Evolutionary conservation across 2,113 vertebrate species (phyloP), one percentile per base, ranked within the genome.

Genomic region (Dipodomys stephensi): DNA sequence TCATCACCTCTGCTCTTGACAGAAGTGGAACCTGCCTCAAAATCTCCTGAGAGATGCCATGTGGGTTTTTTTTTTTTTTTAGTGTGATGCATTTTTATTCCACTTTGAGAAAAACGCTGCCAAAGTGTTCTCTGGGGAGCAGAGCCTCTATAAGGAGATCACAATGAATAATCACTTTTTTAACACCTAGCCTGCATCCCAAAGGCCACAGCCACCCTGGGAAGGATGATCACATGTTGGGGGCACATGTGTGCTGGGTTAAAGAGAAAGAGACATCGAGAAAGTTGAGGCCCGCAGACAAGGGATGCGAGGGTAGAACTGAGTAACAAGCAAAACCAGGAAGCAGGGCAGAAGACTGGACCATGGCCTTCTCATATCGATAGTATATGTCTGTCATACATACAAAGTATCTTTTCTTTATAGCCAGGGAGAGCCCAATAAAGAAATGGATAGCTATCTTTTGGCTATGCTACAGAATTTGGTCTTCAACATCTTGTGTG

Each of bases 81-180:
- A 87, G 53, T 90, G 92, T 96, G 92, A 94, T 96, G 92, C 82
- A 88, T 96, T 97, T 96, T 96, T 71, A 95, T 93, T 94, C 88
- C 67, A 95, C 74, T 96, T 95, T 93, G 94, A 96, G 85, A 72
- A 93, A 96, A 94, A 81, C 27, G 84, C 95, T 96, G 94, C 95
- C 96, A 96, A 95, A 49, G 35, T 62, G 23, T 92, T 96, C 97
- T 94, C 96, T 65, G 32, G 95, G 92, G 96, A 97, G 22, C 60
- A 18, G 71, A 90, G 85, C 20, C 85, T 95, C 90, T 78, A 69
- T 83, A 30, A 93, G 57, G 67, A 93, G 76, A 97, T 97, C 82
- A 73, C 96, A 95, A 82, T 96, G 97, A 94, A 97, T 97, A 97
- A 97, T 97, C 96, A 88, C 57, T 82, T 87, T 23, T 84, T 94